Evolutionary conservation across 2,888 invertebrate species (phyloP), one percentile per base, ranked within the genome.

Genomic region (Drosophila anceps): DNA sequence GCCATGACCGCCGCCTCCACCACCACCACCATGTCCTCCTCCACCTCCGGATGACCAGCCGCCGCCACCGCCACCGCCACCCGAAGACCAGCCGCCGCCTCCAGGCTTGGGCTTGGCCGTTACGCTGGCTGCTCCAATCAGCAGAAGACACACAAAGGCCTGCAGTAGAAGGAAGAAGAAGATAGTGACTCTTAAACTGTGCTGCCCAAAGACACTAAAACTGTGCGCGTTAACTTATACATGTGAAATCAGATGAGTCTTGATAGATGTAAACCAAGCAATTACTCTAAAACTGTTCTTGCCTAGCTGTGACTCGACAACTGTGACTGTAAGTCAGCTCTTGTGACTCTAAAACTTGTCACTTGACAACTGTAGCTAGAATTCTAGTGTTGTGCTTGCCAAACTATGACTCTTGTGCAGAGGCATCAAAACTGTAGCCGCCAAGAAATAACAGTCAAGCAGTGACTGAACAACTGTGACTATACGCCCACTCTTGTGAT

Each of bases 91-190:
- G 31, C 89, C 84, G 18, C 91, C 88, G 8, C 83, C 79, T 0
- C 84, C 87, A 5, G 92, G 92, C 51, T 90, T 92, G 3, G 92
- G 92, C 59, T 92, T 92, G 59, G 90, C 91, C 48, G 90, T 76
- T 1, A 92, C 92, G 48, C 92, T 90, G 72, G 91, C 92, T 29
- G 82, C 91, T 65, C 92, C 92, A 68, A 92, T 86, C 44, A 92
- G 75, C 63, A 92, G 73, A 65, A 92, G 82, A 86, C 92, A 92
- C 61, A 92, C 87, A 78, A 92, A 91, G 55, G 90, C 91, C 92
- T 92, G 62, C 31, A 69, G 73, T 6, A 33, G 13, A 18, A 27
- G 27, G 13, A 33, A 46, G 20, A 43, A 48, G 18, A 33, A 33
- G 20, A n/a, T n/a, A 5, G 13, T 13, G 46, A 15, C 33, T 37